Percentiles rank a stretch among this genome's conserved stretches.
phyloP scores from a whole-genome alignment of 2,888 invertebrate genomes.

The Dryobota labecula region DNA sequence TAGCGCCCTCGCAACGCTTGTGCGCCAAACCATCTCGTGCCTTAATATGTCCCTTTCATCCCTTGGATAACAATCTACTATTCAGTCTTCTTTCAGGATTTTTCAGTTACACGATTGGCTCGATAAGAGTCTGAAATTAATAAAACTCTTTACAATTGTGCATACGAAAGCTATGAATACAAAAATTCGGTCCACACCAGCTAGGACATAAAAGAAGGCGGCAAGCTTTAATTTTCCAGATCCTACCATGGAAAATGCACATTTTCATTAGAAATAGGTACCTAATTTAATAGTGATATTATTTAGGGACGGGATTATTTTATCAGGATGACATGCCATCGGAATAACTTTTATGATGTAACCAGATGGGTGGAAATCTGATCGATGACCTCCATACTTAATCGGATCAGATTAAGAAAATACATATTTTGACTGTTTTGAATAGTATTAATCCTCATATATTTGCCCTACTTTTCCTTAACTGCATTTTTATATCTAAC shows the following conservation, averaged over 20 bases:
- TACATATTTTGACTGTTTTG: slow-evolving; percentile 60
- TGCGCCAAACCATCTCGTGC: no score
- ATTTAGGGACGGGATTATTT: slow-evolving; percentile 13
- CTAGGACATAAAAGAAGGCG: no score
- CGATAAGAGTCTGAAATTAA: neutral
- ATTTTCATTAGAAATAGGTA: neutral
- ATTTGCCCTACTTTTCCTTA: slow-evolving; percentile 55
- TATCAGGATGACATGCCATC: slow-evolving; percentile 3
- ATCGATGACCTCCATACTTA: slow-evolving; percentile 58
- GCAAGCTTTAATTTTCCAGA: neutral
- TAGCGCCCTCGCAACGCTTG: no score
- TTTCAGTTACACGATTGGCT: no score
- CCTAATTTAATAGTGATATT: neutral
- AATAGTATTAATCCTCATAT: slow-evolving; percentile 57
- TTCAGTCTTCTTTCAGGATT: no score
- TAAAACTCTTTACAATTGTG: neutral
- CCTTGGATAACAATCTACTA: no score
- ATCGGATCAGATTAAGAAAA: slow-evolving; percentile 65
- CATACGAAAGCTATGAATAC: neutral
- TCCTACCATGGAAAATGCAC: no score
- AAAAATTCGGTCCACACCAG: neutral
- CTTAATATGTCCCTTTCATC: no score
- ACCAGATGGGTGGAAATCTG: slow-evolving; percentile 51
- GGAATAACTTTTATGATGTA: slow-evolving; percentile 40
- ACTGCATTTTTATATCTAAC: slow-evolving; percentile 59